Percentiles rank a stretch among this genome's conserved stretches.
These are phyloP conservation scores for Polyploca ridens DNA, from an alignment of 2,888 invertebrate species.

Conservation along the genomic window DNA sequence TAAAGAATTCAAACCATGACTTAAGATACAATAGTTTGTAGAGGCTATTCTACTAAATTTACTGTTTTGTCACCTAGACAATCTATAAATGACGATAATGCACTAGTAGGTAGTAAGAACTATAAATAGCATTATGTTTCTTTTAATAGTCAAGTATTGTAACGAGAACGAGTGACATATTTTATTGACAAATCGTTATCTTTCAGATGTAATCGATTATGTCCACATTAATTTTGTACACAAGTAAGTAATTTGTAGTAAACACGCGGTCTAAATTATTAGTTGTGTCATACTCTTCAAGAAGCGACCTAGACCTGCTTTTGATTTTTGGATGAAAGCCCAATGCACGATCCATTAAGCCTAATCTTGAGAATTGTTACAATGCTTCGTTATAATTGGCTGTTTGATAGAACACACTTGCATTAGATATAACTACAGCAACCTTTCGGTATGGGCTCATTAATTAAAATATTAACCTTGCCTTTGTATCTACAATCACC, in stretches of 20 bases:
- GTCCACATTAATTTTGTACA: not conserved
- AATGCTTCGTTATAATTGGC: conserved; percentile 35
- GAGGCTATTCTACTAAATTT: not conserved
- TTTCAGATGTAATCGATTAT: not conserved
- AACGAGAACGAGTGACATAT: not conserved
- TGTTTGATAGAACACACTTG: conserved; percentile 4
- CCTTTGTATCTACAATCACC: not conserved
- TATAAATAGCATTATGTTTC: not conserved
- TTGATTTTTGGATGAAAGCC: conserved; percentile 69
- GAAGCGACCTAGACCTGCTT: conserved; percentile 71
- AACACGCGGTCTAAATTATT: conserved; percentile 27
- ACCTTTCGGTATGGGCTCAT: not conserved
- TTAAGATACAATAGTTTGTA: conserved; percentile 25
- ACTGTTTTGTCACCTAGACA: not conserved
- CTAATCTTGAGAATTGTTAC: conserved; percentile 44
- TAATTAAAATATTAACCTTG: not conserved
- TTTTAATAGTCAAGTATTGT: not conserved
- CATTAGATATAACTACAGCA: not conserved
- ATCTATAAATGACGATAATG: not conserved
- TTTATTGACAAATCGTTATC: not conserved
- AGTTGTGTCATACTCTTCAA: conserved; percentile 23
- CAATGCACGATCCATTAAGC: conserved; percentile 57
- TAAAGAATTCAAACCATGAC: conserved; percentile 43
- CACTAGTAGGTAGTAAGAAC: not conserved
- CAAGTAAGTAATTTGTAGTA: conserved; percentile 15